phyloP scores from a whole-genome alignment of 2,888 invertebrate genomes.

The Acanthosepion esculentum region DNA sequence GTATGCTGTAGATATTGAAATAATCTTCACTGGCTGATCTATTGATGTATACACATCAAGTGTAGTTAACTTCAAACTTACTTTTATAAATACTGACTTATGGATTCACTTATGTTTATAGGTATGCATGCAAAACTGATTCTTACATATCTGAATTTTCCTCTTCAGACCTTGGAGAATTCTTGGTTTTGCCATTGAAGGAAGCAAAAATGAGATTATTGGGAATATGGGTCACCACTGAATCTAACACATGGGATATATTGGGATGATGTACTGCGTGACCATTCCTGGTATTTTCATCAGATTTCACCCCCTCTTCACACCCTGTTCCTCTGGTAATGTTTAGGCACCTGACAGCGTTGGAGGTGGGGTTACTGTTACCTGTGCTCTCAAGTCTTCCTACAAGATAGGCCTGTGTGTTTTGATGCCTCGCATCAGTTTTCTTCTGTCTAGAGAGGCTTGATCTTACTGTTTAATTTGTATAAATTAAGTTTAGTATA shows the following conservation, averaged over 20 bases:
- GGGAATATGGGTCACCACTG: background rate
- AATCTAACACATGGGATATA: constrained; percentile 21
- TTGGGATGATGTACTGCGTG: constrained; percentile 33
- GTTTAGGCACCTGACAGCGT: background rate
- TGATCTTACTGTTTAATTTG: background rate
- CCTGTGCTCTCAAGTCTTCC: background rate
- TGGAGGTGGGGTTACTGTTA: background rate
- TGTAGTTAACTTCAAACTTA: background rate
- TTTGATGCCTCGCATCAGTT: background rate
- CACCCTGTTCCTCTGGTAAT: background rate
- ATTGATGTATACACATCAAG: background rate
- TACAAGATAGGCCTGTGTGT: background rate
- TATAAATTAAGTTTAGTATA: no score
- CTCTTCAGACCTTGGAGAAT: background rate
- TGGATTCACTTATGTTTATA: background rate
- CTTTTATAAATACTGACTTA: background rate
- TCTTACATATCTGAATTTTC: background rate
- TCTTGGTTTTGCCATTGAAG: background rate
- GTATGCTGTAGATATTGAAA: background rate
- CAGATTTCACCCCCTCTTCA: background rate
- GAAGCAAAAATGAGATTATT: background rate
- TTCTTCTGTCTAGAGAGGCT: background rate
- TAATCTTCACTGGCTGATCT: background rate
- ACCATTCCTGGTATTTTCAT: background rate
- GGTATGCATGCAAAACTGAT: background rate